phyloP scores from a whole-genome alignment of 2,888 invertebrate genomes.

The Stenolophus ochropezus region DNA sequence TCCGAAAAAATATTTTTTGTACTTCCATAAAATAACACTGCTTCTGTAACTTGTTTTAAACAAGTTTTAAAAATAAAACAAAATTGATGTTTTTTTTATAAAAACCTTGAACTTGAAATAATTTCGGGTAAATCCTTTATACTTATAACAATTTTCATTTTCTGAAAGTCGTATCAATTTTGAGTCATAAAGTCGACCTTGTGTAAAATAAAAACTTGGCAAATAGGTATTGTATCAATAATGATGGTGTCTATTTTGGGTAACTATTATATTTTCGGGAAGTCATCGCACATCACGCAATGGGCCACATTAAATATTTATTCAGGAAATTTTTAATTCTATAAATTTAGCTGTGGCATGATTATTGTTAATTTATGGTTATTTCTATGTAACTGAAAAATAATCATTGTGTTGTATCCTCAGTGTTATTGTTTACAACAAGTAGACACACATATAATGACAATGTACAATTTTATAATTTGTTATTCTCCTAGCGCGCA shows the following conservation, averaged over 20 bases:
- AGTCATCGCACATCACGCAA: neutral
- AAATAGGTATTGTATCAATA: neutral
- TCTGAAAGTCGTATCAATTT: constrained; percentile 39
- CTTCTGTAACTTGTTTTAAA: neutral
- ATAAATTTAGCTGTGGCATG: neutral
- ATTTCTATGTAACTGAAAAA: neutral
- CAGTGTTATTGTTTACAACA: neutral
- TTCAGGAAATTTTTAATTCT: neutral
- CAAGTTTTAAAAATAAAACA: neutral
- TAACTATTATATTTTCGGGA: constrained; percentile 6
- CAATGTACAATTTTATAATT: neutral
- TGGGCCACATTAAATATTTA: neutral
- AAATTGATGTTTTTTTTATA: neutral
- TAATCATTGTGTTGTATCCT: neutral
- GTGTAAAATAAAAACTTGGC: neutral
- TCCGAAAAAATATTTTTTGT: neutral
- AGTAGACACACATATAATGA: neutral
- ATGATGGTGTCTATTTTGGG: neutral
- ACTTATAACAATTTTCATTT: neutral
- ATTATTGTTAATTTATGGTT: neutral
- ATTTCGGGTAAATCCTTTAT: neutral
- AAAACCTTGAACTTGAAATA: constrained; percentile 11
- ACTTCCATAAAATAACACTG: no score
- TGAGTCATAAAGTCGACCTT: constrained; percentile 18
- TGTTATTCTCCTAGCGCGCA: neutral